Evolutionary conservation across 2,888 invertebrate genomes (phyloP), one percentile per base, ranked within the genome.

Genomic region (Euplagia quadripunctaria): DNA sequence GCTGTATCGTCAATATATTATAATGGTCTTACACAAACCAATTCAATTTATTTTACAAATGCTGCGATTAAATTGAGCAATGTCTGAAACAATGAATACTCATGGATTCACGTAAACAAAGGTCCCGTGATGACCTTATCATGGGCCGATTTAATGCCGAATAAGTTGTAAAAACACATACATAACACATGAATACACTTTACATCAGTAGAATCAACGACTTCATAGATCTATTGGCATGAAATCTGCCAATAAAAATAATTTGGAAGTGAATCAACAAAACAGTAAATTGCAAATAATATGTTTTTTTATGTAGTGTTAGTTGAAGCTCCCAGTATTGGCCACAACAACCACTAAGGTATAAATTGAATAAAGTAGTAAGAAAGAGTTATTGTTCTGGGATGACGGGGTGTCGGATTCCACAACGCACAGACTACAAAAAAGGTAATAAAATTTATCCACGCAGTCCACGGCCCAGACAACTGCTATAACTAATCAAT

Each of bases 51-150:
- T 46, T 46, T 9, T 46, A 46, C 43, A 46, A 46, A 46, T 46
- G 43, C 43, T 46, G 43, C 43, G 43, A 1, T 46, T 46, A 5
- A 14, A 70, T 51, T 52, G 63, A 64, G 17, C 52, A n/a, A 9
- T 64, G 64, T 31, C 49, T 17, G 58, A 58, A 73, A 74, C 70
- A 73, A 65, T 55, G 66, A 63, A 14, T 55, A 16, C n/a, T 42
- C 64, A 46, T 66, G n/a, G n/a, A 52, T 41, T 43, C 55, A 66
- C 68, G 68, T 41, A 55, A 64, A 66, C 58, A 71, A 72, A 67
- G 75, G 73, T 67, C 77, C 43, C 49, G 42, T 46, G 41, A 64
- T 70, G 72, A 74, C 73, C 69, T 58, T 41, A 42, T 52, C 64
- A 31, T 55, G 58, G 46, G 58, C 65, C 17, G 16, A 55, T 31